Evolutionary conservation across 2,888 invertebrate genomes (phyloP), one percentile per base, ranked within the genome.

Genomic region (Pterostichus niger): DNA sequence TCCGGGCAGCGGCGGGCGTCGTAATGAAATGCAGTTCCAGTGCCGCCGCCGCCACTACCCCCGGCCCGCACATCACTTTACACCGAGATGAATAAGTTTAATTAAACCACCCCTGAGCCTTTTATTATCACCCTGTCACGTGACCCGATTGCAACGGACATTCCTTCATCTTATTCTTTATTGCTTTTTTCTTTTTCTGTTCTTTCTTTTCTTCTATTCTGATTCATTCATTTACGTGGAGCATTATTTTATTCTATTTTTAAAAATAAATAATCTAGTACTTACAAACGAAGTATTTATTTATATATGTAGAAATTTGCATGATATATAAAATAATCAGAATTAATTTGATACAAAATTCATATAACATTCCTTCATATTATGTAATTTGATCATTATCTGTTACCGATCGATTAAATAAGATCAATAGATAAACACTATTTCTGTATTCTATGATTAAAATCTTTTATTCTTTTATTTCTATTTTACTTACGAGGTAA

Each of bases 61-160:
- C 87, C 87, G 82, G 85, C 88, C 88, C 88, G 88, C 88, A 89
- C 89, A 90, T 90, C 89, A 88, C 87, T 68, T 77, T 76, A 83
- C 64, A 77, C 77, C 87, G 88, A 89, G 90, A 90, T 89, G 90
- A 90, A 90, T 90, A 90, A 90, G 89, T 90, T 90, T 90, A 90
- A 90, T 90, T 90, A 90, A 90, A 90, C 88, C 89, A 64, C 82
- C 82, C 82, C 76, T 61, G 59, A 76, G 56, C 15, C 76, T 77
- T 77, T 82, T 77, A 71, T 76, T 82, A 82, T 71, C 73, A 33
- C 24, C 54, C 82, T 46, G 59, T 83, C 71, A 82, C 76, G 79
- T 77, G 73, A 82, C 49, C 82, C 64, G 82, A 82, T 33, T 77
- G 71, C 68, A 68, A 59, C 64, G 61, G 59, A 75, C 82, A 82